These are phyloP conservation scores for Papilio polyxenes DNA, from an alignment of 1,140 invertebrate genomes.

Conservation along the genomic window DNA sequence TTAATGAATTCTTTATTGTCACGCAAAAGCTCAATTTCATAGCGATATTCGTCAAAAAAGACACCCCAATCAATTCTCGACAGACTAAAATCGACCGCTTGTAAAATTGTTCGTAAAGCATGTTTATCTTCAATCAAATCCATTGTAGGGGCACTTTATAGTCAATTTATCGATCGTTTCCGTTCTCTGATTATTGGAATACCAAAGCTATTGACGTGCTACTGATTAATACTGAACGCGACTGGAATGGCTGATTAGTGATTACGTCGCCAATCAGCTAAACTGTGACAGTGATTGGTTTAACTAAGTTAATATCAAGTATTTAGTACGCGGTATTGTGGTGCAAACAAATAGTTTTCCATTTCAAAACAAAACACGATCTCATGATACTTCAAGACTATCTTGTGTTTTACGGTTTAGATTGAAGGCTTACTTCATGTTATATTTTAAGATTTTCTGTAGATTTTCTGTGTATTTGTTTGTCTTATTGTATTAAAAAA, in stretches of 20 bases:
- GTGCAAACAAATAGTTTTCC: background rate
- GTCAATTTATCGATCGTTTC: conserved; percentile 20
- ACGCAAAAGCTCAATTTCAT: background rate
- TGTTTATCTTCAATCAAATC: conserved; percentile 19
- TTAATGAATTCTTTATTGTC: background rate
- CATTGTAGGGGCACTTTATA: background rate
- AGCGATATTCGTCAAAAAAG: background rate
- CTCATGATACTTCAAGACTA: background rate
- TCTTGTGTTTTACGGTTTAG: too few species aligned
- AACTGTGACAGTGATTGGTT: background rate
- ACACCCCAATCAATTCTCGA: background rate
- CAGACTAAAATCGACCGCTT: background rate
- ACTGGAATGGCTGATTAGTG: conserved; percentile 14
- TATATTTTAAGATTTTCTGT: too few species aligned
- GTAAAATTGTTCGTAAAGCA: background rate
- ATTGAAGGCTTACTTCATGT: too few species aligned
- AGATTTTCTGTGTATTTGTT: too few species aligned
- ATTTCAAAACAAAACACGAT: background rate
- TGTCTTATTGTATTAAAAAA: too few species aligned
- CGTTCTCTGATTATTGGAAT: conserved; percentile 4
- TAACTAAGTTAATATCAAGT: background rate
- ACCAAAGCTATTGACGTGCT: background rate
- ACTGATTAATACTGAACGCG: conserved; percentile 2
- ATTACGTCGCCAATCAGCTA: conserved; percentile 10
- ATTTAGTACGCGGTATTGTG: background rate